phyloP scores from a whole-genome alignment of 2,797 vertebrate genomes.

The Pterois miles region DNA sequence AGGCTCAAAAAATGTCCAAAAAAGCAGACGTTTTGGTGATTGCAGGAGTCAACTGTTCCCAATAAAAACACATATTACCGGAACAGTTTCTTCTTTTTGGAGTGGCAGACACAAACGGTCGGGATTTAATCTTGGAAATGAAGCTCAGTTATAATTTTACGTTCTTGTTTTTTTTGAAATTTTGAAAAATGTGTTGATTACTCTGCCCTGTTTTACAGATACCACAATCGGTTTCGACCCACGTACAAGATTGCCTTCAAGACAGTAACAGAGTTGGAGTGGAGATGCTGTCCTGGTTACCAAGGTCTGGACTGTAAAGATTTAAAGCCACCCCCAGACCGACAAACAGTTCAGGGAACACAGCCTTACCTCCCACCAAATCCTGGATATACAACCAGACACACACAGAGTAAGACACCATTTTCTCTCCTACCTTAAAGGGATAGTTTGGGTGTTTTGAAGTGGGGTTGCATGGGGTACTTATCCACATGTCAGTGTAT shows the following conservation, averaged over 20 bases:
- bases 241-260: conserved; percentile 92
- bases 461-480: background rate
- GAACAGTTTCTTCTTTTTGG: background rate
- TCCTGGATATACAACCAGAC: conserved; percentile 66
- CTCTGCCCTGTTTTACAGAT: conserved; percentile 78
- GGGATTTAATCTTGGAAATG: background rate
- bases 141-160: background rate
- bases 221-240: conserved; percentile 89
- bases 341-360: conserved; percentile 57
- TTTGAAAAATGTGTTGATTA: background rate
- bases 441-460: background rate
- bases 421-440: background rate
- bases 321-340: conserved; percentile 81
- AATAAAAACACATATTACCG: background rate
- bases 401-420: conserved; percentile 75
- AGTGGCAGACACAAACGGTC: background rate
- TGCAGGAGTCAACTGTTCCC: conserved; percentile 5
- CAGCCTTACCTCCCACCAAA: conserved; percentile 60
- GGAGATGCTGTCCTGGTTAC: conserved; percentile 96
- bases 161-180: background rate
- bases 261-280: conserved; percentile 92
- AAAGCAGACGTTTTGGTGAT: conserved; percentile 12
- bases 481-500: background rate
- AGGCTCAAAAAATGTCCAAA: conserved; percentile 8
- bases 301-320: conserved; percentile 92